phyloP scores from a whole-genome alignment of 2,797 vertebrate genomes.

The Leptatherina wallacei region DNA sequence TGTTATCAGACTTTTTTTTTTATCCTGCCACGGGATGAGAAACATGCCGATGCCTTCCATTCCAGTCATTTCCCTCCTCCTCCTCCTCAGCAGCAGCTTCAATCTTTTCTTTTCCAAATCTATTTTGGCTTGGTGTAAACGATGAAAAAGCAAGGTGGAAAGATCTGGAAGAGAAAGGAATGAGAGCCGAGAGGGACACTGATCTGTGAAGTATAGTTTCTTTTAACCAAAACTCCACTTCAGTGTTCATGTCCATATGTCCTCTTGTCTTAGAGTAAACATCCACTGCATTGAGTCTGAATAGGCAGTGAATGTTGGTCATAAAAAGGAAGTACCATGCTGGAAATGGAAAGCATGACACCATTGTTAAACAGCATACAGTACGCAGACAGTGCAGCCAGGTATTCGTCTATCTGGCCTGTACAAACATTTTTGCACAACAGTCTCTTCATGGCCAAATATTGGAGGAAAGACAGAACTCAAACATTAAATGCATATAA shows the following conservation, averaged over 20 bases:
- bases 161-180: constrained; percentile 36
- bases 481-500: constrained; percentile 2
- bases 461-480: constrained; percentile 35
- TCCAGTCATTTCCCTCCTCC: constrained; percentile 25
- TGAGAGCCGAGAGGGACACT: constrained; percentile 4
- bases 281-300: neutral
- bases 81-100: neutral
- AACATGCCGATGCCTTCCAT: constrained; percentile 21
- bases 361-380: constrained; percentile 29
- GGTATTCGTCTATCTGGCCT: constrained; percentile 31
- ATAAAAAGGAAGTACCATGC: constrained; percentile 39
- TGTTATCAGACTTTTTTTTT: constrained; percentile 17
- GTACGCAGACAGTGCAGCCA: constrained; percentile 49
- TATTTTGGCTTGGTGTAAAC: constrained; percentile 52
- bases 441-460: constrained; percentile 47
- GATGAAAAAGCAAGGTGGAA: constrained; percentile 19
- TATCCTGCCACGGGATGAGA: constrained; percentile 16
- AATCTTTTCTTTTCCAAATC: constrained; percentile 30
- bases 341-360: constrained; percentile 58
- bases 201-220: neutral
- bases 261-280: constrained; percentile 9
- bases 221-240: neutral
- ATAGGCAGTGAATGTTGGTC: constrained; percentile 3
- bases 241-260: neutral
- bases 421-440: constrained; percentile 46